A percentile compares a stretch with the other conserved stretches of the same genome.
Conservation (phyloP, 2,888 invertebrate species). For the Auanema sp. region DNA sequence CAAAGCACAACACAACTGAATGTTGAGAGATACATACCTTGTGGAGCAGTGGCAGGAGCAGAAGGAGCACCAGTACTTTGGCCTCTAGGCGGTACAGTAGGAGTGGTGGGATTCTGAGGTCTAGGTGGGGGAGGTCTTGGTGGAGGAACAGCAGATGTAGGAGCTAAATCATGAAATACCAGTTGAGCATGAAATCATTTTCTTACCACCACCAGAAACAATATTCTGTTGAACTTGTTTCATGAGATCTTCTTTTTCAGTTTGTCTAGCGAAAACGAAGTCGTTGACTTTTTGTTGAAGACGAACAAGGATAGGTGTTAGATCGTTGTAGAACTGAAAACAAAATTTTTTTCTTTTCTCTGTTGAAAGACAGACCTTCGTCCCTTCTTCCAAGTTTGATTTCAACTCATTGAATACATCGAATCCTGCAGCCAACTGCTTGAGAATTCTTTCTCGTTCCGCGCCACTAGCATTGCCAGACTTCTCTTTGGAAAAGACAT, state of each 20-base stretch:
- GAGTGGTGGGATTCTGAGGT: too few relatives aligned
- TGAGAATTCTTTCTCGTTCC: conserved; percentile 67
- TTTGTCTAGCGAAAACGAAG: conserved; percentile 96
- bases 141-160: too few relatives aligned
- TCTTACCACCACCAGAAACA: conserved; percentile 36
- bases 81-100: too few relatives aligned
- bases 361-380: conserved; percentile 74
- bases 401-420: conserved; percentile 89
- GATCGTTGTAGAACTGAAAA: conserved; percentile 70
- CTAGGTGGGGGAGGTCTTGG: too few relatives aligned
- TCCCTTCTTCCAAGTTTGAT: conserved; percentile 89
- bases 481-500: conserved; percentile 72
- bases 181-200: too few relatives aligned
- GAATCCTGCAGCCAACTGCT: conserved; percentile 82
- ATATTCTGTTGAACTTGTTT: conserved; percentile 79
- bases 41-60: too few relatives aligned
- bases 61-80: too few relatives aligned
- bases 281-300: conserved; percentile 97
- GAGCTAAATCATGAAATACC: too few relatives aligned
- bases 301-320: conserved; percentile 80
- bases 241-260: conserved; percentile 95
- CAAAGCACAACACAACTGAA: too few relatives aligned
- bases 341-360: background rate
- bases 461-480: conserved; percentile 69
- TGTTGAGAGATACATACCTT: too few relatives aligned